These are phyloP conservation scores for Gryon sp. DNA, from an alignment of 1,140 invertebrate genomes.

Conservation along the genomic window DNA sequence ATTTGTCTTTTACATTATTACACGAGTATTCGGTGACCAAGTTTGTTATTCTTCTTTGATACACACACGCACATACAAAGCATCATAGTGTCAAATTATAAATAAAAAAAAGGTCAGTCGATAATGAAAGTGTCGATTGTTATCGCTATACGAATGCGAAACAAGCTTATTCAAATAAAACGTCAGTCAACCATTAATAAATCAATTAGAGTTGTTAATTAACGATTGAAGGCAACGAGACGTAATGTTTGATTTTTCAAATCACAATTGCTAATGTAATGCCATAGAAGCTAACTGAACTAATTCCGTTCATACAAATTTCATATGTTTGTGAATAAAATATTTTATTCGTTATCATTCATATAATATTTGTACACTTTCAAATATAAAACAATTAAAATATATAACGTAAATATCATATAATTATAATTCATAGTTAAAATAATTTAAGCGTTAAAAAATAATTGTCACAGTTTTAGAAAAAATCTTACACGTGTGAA, in stretches of 20 bases:
- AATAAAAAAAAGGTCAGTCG: constrained; percentile 22
- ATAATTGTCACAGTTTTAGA: too few species aligned
- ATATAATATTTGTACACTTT: too few species aligned
- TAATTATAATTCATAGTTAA: too few species aligned
- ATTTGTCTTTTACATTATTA: too few species aligned
- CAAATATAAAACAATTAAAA: too few species aligned
- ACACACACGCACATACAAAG: too few species aligned
- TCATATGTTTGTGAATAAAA: too few species aligned
- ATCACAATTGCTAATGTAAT: constrained; percentile 25
- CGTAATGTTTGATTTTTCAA: constrained; percentile 42
- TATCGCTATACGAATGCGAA: constrained; percentile 11
- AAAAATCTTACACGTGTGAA: too few species aligned
- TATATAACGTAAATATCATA: too few species aligned
- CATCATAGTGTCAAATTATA: constrained; percentile 10
- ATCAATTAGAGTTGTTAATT: constrained; percentile 57
- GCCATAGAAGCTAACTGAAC: constrained; percentile 3
- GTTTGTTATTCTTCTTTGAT: constrained; percentile 11
- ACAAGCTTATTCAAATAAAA: constrained; percentile 39
- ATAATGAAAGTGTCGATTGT: constrained; percentile 31
- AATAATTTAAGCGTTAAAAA: too few species aligned
- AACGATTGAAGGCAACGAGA: constrained; percentile 28
- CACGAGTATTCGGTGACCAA: constrained; percentile 8
- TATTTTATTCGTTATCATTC: too few species aligned
- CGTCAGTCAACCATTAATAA: constrained; percentile 44
- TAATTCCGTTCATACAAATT: too few species aligned